Conservation (phyloP, 2,888 invertebrate species). For the Drosophila bunnanda region DNA sequence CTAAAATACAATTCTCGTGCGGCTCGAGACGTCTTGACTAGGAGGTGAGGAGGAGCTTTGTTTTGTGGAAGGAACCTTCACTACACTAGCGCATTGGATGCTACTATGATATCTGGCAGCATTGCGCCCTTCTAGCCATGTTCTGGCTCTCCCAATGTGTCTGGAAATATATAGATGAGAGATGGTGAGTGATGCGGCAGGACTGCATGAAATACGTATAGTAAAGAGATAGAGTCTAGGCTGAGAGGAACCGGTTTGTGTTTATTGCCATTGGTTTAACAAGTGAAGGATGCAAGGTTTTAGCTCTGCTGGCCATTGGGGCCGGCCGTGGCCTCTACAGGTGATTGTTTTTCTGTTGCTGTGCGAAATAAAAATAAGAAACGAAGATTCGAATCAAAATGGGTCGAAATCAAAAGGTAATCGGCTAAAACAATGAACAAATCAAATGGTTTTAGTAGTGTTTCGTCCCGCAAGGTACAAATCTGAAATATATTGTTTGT, state of each 20-base stretch:
- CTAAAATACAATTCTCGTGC: slow-evolving; percentile 70
- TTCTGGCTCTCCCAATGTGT: slow-evolving; percentile 73
- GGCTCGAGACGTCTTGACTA: slow-evolving; percentile 69
- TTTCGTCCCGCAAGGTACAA: neutral
- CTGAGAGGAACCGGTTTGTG: slow-evolving; percentile 19
- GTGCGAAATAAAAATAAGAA: slow-evolving; percentile 56
- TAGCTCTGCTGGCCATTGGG: slow-evolving; percentile 18
- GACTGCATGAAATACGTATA: slow-evolving; percentile 24
- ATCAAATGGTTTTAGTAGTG: slow-evolving; percentile 15
- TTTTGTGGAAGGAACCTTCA: slow-evolving; percentile 53
- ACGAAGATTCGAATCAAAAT: slow-evolving; percentile 35
- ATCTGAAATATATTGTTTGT: slow-evolving; percentile 24
- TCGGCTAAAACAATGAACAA: slow-evolving; percentile 32
- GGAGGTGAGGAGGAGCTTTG: slow-evolving; percentile 55
- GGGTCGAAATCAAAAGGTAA: slow-evolving; percentile 18
- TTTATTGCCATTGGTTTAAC: slow-evolving; percentile 41
- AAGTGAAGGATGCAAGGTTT: slow-evolving; percentile 31
- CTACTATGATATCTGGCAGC: slow-evolving; percentile 81
- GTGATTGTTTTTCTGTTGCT: slow-evolving; percentile 67
- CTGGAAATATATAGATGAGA: slow-evolving; percentile 80
- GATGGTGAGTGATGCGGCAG: slow-evolving; percentile 64
- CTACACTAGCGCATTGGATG: slow-evolving; percentile 34
- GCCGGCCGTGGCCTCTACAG: slow-evolving; percentile 51
- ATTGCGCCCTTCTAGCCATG: slow-evolving; percentile 78
- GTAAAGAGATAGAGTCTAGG: slow-evolving; percentile 10